Base-by-base conservation (phyloP, 37 sponge, comb jelly and placozoan species). In the Agelas oroides region DNA sequence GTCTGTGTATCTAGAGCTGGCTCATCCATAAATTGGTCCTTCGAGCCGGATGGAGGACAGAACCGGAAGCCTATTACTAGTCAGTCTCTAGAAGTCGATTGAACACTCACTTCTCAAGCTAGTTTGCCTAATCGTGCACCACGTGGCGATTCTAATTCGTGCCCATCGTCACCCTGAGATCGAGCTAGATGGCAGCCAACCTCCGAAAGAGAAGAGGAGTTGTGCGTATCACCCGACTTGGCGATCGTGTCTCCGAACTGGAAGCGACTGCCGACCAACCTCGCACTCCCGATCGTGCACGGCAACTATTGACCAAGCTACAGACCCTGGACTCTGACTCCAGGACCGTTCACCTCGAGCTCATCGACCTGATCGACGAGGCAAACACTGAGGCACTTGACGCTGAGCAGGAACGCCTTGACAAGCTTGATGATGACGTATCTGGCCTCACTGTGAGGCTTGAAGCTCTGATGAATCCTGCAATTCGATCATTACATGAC, bases 21-120 rank as follows among this genome's bases (percentile, higher is more conserved):
- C 83, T 71, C 83, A 1, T 59, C 71, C 83, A 82, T 82, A 69
- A 69, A 71, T 46, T 82, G 83, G 83, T 82, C 83, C 83, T 72
- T 71, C 72, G 73, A 82, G 53, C 68, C 70, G 81, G 81, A 80
- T 69, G 27, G 34, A 23, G 55, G n/a, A 5, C 28, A 20, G 68
- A 63, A 56, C 53, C 28, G 24, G 27, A 39, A 11, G 34, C 59
- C 73, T 28, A 37, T 63, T 17, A 8, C 33, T 82, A 54, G 46
- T 46, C 46, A 46, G 46, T 12, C 46, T 46, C 46, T 46, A 46
- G 46, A 46, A n/a, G n/a, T n/a, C n/a, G n/a, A n/a, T n/a, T n/a
- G n/a, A n/a, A n/a, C n/a, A n/a, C n/a, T n/a, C n/a, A n/a, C n/a
- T n/a, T n/a, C n/a, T n/a, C n/a, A n/a, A n/a, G n/a, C n/a, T n/a